These are phyloP conservation scores for Spatulosminthurus flaviceps DNA, from an alignment of 2,888 invertebrate species.

Conservation along the genomic window DNA sequence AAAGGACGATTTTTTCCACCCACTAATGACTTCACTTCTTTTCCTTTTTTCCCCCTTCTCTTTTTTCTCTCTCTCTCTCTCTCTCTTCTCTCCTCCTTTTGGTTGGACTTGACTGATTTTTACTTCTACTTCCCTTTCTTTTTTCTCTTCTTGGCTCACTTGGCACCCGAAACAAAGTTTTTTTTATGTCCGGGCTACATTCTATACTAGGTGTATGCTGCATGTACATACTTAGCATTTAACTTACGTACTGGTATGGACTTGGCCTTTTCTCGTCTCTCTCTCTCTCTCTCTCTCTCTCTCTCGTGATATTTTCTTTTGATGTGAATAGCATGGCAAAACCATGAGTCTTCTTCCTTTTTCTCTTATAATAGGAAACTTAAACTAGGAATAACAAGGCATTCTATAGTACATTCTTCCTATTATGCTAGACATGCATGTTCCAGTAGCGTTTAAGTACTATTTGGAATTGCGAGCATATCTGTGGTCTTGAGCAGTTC, in stretches of 20 bases:
- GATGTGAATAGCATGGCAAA: slow-evolving; percentile 29
- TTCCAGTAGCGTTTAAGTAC: no score
- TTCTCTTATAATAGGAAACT: no score
- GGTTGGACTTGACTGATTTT: slow-evolving; percentile 47
- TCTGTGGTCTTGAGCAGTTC: neutral
- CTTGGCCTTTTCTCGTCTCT: slow-evolving; percentile 18
- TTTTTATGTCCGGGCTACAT: no score
- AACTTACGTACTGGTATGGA: no score
- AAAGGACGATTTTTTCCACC: slow-evolving; percentile 48
- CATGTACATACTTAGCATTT: neutral
- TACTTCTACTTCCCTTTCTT: slow-evolving; percentile 38
- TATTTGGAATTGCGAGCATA: no score
- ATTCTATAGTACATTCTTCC: no score
- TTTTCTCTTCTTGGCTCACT: slow-evolving; percentile 27
- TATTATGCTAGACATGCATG: no score
- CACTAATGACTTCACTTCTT: slow-evolving; percentile 44
- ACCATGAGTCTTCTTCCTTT: no score
- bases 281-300: no score
- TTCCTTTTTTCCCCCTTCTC: neutral
- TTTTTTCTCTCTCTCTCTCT: slow-evolving; percentile 8
- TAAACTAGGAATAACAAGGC: no score
- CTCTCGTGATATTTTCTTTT: slow-evolving; percentile 8
- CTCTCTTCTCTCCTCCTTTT: neutral
- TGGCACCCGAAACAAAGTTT: slow-evolving; percentile 34
- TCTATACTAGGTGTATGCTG: slow-evolving; percentile 17